phyloP scores from a whole-genome alignment of 92 coral and sea anemone species.

The Muricea muricata region DNA sequence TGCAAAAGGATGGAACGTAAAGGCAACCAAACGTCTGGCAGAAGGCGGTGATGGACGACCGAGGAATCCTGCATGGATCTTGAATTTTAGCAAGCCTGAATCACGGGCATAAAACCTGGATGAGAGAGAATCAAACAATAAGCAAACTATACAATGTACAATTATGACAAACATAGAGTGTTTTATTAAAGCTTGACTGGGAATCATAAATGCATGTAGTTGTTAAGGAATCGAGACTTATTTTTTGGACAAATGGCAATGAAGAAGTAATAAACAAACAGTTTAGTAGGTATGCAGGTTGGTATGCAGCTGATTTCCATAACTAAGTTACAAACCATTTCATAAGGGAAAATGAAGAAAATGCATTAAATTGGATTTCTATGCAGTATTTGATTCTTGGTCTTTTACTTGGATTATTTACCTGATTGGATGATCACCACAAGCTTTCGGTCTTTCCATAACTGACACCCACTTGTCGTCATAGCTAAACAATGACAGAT shows the following conservation, averaged over 20 bases:
- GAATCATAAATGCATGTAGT: too few relatives aligned
- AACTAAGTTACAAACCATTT: too few relatives aligned
- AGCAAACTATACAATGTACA: background rate
- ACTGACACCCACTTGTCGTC: conserved; percentile 99
- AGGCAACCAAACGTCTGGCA: conserved; percentile 93
- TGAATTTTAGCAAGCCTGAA: conserved; percentile 96
- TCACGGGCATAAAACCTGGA: conserved; percentile 95
- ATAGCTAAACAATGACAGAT: conserved; percentile 93
- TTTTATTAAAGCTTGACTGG: too few relatives aligned
- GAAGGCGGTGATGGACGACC: conserved; percentile 99
- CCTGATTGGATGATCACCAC: conserved; percentile 99
- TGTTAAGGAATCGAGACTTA: too few relatives aligned
- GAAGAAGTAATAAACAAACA: too few relatives aligned
- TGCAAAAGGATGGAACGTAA: conserved; percentile 95
- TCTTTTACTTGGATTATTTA: conserved; percentile 6
- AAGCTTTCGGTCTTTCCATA: conserved; percentile 99
- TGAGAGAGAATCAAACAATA: background rate
- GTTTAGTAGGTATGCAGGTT: too few relatives aligned
- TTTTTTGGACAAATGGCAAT: too few relatives aligned
- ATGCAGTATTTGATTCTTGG: too few relatives aligned
- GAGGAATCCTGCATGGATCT: conserved; percentile 96
- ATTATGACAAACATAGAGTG: too few relatives aligned
- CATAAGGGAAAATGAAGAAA: too few relatives aligned
- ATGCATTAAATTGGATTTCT: too few relatives aligned
- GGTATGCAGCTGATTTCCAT: too few relatives aligned